These are phyloP conservation scores for Epirrita christyi DNA, from an alignment of 2,888 invertebrate species.

Conservation along the genomic window DNA sequence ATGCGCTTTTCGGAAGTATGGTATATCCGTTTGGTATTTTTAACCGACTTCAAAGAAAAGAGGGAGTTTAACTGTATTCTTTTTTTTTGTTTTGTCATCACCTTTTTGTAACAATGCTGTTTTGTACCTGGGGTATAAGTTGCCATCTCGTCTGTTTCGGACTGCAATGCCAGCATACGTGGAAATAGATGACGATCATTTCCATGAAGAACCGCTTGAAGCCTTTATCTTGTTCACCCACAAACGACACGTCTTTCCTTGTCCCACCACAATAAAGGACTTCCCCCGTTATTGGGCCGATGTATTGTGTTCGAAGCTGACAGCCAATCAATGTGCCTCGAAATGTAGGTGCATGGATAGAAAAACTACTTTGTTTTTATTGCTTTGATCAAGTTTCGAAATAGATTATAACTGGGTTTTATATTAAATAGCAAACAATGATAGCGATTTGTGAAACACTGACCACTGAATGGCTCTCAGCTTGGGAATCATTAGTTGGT, in stretches of 20 bases:
- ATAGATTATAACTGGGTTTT: background rate
- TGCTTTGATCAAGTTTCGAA: conserved; percentile 25
- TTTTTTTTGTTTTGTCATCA: no score
- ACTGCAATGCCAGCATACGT: no score
- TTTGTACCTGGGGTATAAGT: no score
- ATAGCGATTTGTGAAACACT: background rate
- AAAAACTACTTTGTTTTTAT: conserved; percentile 48
- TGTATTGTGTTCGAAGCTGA: conserved; percentile 52
- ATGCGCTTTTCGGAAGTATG: no score
- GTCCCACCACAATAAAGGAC: conserved; percentile 51
- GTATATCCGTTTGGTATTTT: no score
- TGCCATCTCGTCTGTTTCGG: no score
- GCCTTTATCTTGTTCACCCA: conserved; percentile 6
- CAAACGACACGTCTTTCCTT: conserved; percentile 47
- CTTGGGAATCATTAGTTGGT: background rate
- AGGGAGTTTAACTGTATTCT: no score
- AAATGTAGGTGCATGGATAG: conserved; percentile 48
- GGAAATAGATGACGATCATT: no score
- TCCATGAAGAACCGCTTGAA: background rate
- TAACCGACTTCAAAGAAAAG: no score
- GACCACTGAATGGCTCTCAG: no score
- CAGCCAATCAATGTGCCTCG: conserved; percentile 58
- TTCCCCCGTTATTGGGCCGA: conserved; percentile 49
- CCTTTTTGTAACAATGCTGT: no score
- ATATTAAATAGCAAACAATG: no score